phyloP scores from a whole-genome alignment of 2,888 invertebrate species.

The Halictus quadricinctus region DNA sequence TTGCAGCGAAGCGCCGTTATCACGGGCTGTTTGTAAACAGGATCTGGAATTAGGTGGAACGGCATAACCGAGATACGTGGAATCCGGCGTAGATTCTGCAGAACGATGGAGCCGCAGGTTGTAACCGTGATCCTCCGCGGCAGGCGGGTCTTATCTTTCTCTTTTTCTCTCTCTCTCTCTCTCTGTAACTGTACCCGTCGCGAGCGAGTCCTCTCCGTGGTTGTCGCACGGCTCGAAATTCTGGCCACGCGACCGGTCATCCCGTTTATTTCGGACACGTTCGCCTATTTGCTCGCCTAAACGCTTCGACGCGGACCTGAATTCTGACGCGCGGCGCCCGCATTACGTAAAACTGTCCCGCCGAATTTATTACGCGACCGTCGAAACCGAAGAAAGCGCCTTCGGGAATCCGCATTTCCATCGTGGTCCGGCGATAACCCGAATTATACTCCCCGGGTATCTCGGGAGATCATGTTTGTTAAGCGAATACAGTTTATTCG shows the following conservation, averaged over 20 bases:
- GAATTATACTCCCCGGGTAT: background rate
- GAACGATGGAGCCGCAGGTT: conserved; percentile 63
- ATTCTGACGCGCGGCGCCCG: background rate
- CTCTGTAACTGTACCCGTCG: conserved; percentile 11
- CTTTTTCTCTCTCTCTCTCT: conserved; percentile 65
- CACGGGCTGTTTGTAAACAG: conserved; percentile 62
- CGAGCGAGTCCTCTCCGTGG: background rate
- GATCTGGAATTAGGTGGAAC: conserved; percentile 64
- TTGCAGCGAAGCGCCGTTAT: conserved; percentile 34
- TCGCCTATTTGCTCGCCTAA: background rate
- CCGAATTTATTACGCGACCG: conserved; percentile 47
- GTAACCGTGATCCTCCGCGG: conserved; percentile 68
- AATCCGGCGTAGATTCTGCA: conserved; percentile 66
- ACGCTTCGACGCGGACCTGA: background rate
- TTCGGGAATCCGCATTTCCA: conserved; percentile 15
- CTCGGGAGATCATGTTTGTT: background rate
- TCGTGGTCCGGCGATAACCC: background rate
- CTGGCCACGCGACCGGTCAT: conserved; percentile 2
- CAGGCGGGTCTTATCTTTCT: conserved; percentile 61
- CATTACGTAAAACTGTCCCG: conserved; percentile 36
- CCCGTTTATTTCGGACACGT: conserved; percentile 14
- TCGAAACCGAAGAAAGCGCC: conserved; percentile 38
- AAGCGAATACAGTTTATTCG: background rate
- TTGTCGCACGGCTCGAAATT: conserved; percentile 45
- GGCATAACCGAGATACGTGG: conserved; percentile 62